Percentiles rank a stretch among this genome's conserved stretches.
Evolutionary conservation across 2,888 invertebrate species (phyloP).

Genomic region (Xestia sexstrigata): DNA sequence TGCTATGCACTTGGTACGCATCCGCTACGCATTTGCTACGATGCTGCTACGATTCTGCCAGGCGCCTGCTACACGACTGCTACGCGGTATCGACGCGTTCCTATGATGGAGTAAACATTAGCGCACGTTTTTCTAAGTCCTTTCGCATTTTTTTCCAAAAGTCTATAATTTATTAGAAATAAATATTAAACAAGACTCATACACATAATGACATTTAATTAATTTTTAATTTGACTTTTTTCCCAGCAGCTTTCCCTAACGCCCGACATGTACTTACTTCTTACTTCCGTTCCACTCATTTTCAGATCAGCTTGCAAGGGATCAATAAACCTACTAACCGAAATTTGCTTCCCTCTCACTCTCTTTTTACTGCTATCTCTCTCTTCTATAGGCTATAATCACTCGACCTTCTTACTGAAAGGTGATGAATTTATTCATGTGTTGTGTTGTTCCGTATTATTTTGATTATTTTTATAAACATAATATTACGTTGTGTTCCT

Average conservation of each 20-base stretch:
- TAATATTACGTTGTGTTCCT: background rate
- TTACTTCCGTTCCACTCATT: constrained; percentile 12
- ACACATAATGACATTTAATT: background rate
- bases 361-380: constrained; percentile 12
- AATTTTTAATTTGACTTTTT: background rate
- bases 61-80: background rate
- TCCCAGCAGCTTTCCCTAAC: too few relatives aligned
- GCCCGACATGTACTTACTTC: background rate
- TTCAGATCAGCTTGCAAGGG: constrained; percentile 25
- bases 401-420: constrained; percentile 1
- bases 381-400: constrained; percentile 13
- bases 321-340: constrained; percentile 43
- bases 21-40: background rate
- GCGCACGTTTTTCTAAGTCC: background rate
- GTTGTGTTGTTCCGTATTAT: background rate
- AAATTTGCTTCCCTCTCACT: constrained; percentile 33
- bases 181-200: background rate
- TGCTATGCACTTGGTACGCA: background rate
- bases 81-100: background rate
- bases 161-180: background rate
- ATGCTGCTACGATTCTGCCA: background rate
- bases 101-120: background rate
- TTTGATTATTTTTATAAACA: background rate
- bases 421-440: constrained; percentile 11
- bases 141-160: background rate